Evolutionary conservation across 2,113 vertebrate genomes (phyloP), one percentile per base, ranked within the genome.

Genomic region (Neogobius melanostomus): DNA sequence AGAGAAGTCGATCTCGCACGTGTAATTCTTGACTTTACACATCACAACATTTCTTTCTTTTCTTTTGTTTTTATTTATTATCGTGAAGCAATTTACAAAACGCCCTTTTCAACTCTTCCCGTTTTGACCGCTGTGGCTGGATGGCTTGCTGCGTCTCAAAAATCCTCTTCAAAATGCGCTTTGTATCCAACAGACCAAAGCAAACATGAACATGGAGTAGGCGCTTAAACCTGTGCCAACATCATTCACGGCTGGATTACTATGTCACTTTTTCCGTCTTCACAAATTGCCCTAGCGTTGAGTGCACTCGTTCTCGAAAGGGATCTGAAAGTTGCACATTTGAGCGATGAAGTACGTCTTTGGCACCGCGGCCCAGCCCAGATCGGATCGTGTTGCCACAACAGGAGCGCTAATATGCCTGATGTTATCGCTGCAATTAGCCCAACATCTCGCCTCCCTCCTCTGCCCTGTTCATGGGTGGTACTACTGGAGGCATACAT

Each of bases 401-500:
- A 68, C 79, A 82, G 9, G 7, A 52, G 48, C 6, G 66, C 69
- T 70, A 65, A 76, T 70, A 68, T 64, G 47, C 71, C 9, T 12
- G 52, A 77, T 72, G 49, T 8, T 44, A 48, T 75, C 66, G 17
- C 63, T 46, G 74, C 66, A 72, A 74, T 81, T 71, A 72, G 60
- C 54, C 3, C 16, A 51, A 16, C 28, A 15, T 53, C 51, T 45
- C 49, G 57, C 76, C 69, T 50, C 76, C 71, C 48, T 21, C 68
- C 50, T 66, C 74, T 71, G 44, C 66, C 73, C 71, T 60, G 14
- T 59, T 59, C 68, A 66, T 74, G 75, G 84, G 71, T 74, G 79
- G 66, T 74, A 6, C 74, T 66, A 50, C 66, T 64, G 43, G 42
- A 51, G 48, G 36, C 66, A 28, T 68, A 63, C 36, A 43, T 75